Conservation (phyloP, 2,113 vertebrate species). For the Pithys albifrons region DNA sequence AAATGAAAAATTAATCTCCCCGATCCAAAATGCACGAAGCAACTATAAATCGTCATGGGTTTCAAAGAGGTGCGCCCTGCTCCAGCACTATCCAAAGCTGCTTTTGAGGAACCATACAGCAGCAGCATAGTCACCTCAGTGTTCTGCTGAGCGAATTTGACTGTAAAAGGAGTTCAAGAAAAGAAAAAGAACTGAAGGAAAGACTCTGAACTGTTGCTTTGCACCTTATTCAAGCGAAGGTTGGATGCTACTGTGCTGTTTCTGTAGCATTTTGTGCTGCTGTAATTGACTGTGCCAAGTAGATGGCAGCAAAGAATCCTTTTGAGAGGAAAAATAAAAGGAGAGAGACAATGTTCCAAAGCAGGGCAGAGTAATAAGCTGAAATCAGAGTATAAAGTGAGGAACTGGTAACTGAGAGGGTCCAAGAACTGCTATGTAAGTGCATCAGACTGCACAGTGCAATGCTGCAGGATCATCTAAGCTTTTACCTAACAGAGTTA, state of each 20-base stretch:
- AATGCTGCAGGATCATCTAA: background rate
- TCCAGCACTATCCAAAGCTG: rapidly evolving
- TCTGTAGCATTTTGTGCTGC: background rate
- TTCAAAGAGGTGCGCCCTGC: background rate
- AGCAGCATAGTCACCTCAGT: background rate
- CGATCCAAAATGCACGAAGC: background rate
- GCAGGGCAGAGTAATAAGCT: background rate
- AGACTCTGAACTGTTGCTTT: background rate
- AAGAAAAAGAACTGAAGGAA: background rate
- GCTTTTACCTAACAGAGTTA: background rate
- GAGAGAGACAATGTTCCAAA: background rate
- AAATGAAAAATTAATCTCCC: background rate
- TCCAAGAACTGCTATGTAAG: background rate
- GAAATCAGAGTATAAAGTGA: background rate
- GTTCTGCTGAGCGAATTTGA: background rate
- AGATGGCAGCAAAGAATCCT: conserved; percentile 38
- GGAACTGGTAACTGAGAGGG: background rate
- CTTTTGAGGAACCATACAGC: background rate
- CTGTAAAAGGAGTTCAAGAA: background rate
- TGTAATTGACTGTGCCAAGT: background rate
- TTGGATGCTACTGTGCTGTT: background rate
- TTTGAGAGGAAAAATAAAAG: background rate
- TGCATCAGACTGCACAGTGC: background rate
- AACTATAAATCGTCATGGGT: background rate
- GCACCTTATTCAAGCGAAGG: background rate